Conservation (phyloP, 2,113 vertebrate genomes). For the Clinocottus analis region DNA sequence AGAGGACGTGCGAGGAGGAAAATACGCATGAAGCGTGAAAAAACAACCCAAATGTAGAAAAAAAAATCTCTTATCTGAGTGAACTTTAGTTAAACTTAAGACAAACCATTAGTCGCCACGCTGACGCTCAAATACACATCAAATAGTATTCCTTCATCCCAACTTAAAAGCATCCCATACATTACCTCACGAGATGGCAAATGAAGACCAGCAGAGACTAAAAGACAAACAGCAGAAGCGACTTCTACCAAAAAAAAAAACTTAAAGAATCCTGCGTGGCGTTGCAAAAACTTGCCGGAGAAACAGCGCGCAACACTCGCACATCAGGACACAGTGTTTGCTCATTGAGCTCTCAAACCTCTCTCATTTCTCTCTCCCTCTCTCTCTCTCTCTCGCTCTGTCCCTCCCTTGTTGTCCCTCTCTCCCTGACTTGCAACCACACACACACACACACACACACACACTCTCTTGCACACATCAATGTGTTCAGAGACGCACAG, state of each 20-base stretch:
- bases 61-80: background rate
- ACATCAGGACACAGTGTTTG: slow-evolving; percentile 63
- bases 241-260: slow-evolving; percentile 55
- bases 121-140: background rate
- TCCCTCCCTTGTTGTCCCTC: slow-evolving; percentile 65
- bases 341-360: slow-evolving; percentile 68
- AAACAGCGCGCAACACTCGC: slow-evolving; percentile 49
- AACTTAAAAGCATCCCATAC: slow-evolving; percentile 6
- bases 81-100: slow-evolving; percentile 15
- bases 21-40: background rate
- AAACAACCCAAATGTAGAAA: slow-evolving; percentile 1
- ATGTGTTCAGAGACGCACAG: slow-evolving; percentile 36
- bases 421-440: slow-evolving; percentile 56
- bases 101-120: background rate
- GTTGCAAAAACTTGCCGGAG: slow-evolving; percentile 58
- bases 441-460: slow-evolving; percentile 45
- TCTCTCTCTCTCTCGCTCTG: slow-evolving; percentile 30
- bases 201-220: slow-evolving; percentile 22
- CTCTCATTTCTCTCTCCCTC: slow-evolving; percentile 58
- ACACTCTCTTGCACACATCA: slow-evolving; percentile 35
- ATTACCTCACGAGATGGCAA: slow-evolving; percentile 62
- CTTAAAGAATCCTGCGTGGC: slow-evolving; percentile 57
- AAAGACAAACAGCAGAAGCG: slow-evolving; percentile 27
- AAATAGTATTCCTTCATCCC: background rate
- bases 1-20: background rate